Percentiles rank a stretch among this genome's conserved stretches.
Conservation (phyloP, 2,797 vertebrate genomes). For the Schizopygopsis pylzovi region DNA sequence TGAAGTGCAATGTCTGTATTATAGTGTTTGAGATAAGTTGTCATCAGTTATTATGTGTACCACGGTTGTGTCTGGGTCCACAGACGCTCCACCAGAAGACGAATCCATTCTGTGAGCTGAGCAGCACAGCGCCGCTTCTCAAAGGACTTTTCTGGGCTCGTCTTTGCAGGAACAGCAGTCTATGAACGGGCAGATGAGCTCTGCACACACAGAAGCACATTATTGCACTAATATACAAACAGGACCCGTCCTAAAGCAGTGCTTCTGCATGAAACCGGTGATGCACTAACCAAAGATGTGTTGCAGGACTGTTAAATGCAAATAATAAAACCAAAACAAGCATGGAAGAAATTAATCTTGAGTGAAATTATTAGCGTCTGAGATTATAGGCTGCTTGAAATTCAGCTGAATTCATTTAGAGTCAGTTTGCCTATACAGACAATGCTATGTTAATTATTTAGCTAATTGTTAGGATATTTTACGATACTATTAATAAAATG, state of each 20-base stretch:
- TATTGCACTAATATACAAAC: background rate
- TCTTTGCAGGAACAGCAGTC: constrained; percentile 69
- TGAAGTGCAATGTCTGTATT: constrained; percentile 15
- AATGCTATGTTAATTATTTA: background rate
- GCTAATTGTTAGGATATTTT: background rate
- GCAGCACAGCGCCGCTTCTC: constrained; percentile 60
- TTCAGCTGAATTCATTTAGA: too few species aligned
- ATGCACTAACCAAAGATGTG: background rate
- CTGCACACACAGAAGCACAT: constrained; percentile 38
- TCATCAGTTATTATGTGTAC: constrained; percentile 43
- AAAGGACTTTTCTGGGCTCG: constrained; percentile 57
- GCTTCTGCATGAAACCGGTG: background rate
- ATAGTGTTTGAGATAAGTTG: constrained; percentile 8
- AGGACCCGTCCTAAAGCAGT: background rate
- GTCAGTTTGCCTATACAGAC: background rate
- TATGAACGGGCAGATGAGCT: constrained; percentile 56
- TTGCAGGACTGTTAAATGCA: background rate
- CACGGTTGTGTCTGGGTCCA: constrained; percentile 59
- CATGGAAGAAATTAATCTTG: background rate
- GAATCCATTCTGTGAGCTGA: constrained; percentile 65
- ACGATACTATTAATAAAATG: background rate
- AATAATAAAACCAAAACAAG: background rate
- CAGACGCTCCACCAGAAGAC: constrained; percentile 66
- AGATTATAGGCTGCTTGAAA: background rate
- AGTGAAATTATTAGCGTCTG: background rate